These are phyloP conservation scores for Euplexia lucipara DNA, from an alignment of 2,888 invertebrate genomes.

Conservation along the genomic window DNA sequence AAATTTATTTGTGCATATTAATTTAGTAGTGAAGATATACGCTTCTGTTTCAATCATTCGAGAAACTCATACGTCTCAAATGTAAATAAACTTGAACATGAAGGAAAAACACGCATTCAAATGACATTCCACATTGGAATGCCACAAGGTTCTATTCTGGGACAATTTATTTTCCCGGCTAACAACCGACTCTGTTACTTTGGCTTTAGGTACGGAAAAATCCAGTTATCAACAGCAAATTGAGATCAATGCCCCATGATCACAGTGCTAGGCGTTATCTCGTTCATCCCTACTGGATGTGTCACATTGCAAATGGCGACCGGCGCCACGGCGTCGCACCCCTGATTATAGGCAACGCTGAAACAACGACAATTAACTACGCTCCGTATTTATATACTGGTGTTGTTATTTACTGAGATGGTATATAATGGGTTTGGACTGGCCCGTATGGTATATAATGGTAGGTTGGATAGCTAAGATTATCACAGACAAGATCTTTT, in stretches of 20 bases:
- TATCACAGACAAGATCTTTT: background rate
- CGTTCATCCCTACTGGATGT: slow-evolving; percentile 60
- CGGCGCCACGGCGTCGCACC: slow-evolving; percentile 70
- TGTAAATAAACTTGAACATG: too few species aligned
- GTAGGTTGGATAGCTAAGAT: background rate
- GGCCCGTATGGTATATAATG: background rate
- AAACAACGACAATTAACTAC: slow-evolving; percentile 66
- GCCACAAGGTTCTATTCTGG: slow-evolving; percentile 21
- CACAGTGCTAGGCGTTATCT: slow-evolving; percentile 52
- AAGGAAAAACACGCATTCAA: background rate
- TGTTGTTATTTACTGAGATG: slow-evolving; percentile 37
- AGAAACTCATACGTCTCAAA: background rate
- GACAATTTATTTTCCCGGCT: slow-evolving; percentile 20
- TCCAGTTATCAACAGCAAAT: slow-evolving; percentile 61
- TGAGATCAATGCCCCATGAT: slow-evolving; percentile 64
- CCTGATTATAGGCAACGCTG: slow-evolving; percentile 69
- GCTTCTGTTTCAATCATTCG: background rate
- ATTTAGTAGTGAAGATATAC: background rate
- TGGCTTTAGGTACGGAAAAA: slow-evolving; percentile 50
- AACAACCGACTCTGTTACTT: slow-evolving; percentile 2
- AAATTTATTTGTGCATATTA: background rate
- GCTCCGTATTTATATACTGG: slow-evolving; percentile 35
- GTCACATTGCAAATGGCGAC: slow-evolving; percentile 61
- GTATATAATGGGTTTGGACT: slow-evolving; percentile 31
- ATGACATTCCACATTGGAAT: slow-evolving; percentile 9